Evolutionary conservation across 64 coral and sea anemone genomes (phyloP).

Genomic region (Dendrophyllia cribrosa): DNA sequence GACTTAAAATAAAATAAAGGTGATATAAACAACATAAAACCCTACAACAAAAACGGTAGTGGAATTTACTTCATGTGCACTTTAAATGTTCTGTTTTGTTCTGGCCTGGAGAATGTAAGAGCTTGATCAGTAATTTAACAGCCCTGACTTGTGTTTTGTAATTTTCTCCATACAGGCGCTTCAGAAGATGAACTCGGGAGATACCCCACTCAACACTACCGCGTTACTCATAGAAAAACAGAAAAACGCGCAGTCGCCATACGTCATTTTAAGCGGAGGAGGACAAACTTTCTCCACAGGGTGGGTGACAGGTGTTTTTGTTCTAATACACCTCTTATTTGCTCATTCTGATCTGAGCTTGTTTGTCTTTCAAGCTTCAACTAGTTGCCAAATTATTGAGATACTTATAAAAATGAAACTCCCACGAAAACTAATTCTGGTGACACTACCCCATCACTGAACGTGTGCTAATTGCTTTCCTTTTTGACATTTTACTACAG

Average conservation of each 20-base stretch:
- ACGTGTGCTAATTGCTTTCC: not conserved
- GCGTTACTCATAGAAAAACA: slow-evolving; percentile 94
- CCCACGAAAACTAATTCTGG: too few relatives aligned
- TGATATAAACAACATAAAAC: too few relatives aligned
- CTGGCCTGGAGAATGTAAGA: not conserved
- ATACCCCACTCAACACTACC: slow-evolving; percentile 92
- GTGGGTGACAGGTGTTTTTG: slow-evolving; percentile 41
- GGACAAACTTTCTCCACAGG: slow-evolving; percentile 93
- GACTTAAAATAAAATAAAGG: too few relatives aligned
- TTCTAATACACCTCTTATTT: too few relatives aligned
- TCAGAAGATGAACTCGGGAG: slow-evolving; percentile 96
- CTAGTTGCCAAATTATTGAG: not conserved
- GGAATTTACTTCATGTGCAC: too few relatives aligned
- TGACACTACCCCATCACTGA: too few relatives aligned
- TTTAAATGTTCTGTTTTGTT: too few relatives aligned
- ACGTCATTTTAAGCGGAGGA: slow-evolving; percentile 88
- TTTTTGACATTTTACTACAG: not conserved
- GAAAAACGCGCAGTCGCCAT: slow-evolving; percentile 87
- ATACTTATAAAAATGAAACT: too few relatives aligned
- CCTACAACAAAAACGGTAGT: too few relatives aligned
- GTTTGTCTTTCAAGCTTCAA: not conserved
- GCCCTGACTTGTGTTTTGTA: too few relatives aligned
- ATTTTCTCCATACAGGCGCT: slow-evolving; percentile 46
- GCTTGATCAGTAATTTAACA: not conserved
- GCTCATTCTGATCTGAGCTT: not conserved